Conservation (phyloP, 2,888 invertebrate genomes). For the Ellobium chinense region DNA sequence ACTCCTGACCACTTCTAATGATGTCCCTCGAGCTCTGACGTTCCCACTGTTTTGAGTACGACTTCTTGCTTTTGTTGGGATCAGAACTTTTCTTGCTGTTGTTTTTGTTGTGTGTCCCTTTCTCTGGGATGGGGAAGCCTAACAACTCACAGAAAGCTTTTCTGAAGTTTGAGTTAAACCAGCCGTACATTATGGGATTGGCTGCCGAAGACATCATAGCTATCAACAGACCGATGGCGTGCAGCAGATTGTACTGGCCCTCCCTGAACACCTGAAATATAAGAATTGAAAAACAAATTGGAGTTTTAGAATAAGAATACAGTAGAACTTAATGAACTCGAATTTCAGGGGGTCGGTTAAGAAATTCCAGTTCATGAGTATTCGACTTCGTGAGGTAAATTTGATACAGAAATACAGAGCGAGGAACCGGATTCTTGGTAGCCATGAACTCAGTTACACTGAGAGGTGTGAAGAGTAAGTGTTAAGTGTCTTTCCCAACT, state of each 20-base stretch:
- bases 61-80: neutral
- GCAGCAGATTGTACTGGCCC: slow-evolving; percentile 75
- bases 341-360: too few relatives aligned
- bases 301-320: too few relatives aligned
- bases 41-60: neutral
- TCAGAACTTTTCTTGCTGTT: neutral
- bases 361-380: too few relatives aligned
- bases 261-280: slow-evolving; percentile 50
- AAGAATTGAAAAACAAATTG: too few relatives aligned
- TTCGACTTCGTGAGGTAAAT: too few relatives aligned
- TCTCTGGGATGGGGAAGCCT: neutral
- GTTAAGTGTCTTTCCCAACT: too few relatives aligned
- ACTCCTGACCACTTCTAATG: neutral
- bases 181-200: slow-evolving; percentile 74
- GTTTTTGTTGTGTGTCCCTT: neutral
- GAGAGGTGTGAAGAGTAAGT: too few relatives aligned
- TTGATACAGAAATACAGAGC: too few relatives aligned
- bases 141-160: slow-evolving; percentile 48
- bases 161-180: slow-evolving; percentile 73
- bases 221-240: slow-evolving; percentile 68
- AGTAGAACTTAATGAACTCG: too few relatives aligned
- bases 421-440: too few relatives aligned
- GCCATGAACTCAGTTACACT: too few relatives aligned
- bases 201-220: slow-evolving; percentile 73
- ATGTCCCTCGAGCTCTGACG: neutral